Evolutionary conservation across 2,888 invertebrate species (phyloP).

Genomic region (Pristionchus japonicus): DNA sequence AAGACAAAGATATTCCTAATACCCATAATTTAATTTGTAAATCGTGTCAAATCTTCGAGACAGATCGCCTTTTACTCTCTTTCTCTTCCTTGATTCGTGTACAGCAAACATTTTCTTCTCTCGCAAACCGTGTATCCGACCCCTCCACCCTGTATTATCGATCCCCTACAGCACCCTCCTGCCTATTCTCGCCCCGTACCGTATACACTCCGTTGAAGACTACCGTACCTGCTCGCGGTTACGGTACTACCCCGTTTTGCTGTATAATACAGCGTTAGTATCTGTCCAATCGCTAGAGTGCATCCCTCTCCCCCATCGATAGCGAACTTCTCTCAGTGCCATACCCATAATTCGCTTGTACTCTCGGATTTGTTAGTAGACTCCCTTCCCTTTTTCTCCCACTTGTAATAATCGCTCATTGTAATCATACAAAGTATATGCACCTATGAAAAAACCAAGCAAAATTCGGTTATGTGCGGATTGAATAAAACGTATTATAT

Average conservation of each 20-base stretch:
- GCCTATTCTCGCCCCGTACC: not conserved
- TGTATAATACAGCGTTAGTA: conserved; percentile 36
- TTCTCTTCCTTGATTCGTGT: conserved; percentile 36
- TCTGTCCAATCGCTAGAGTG: not conserved
- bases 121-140: conserved; percentile 17
- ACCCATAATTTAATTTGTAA: not conserved
- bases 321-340: conserved; percentile 7
- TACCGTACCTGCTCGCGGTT: conserved; percentile 15
- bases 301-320: not conserved
- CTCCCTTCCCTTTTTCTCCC: not conserved
- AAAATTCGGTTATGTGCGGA: conserved; percentile 38
- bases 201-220: conserved; percentile 10
- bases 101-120: conserved; percentile 15
- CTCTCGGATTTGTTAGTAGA: conserved; percentile 24
- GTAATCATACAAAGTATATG: conserved; percentile 43
- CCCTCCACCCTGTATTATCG: not conserved
- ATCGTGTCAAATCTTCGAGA: conserved; percentile 17
- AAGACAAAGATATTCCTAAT: conserved; percentile 11
- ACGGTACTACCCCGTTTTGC: not conserved
- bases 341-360: conserved; percentile 6
- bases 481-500: conserved; percentile 29
- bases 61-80: conserved; percentile 37
- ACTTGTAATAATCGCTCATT: conserved; percentile 40
- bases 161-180: not conserved
- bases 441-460: conserved; percentile 32